Percentiles rank a stretch among this genome's conserved stretches.
phyloP scores from a whole-genome alignment of 2,113 vertebrate species.

The Xenopus borealis region DNA sequence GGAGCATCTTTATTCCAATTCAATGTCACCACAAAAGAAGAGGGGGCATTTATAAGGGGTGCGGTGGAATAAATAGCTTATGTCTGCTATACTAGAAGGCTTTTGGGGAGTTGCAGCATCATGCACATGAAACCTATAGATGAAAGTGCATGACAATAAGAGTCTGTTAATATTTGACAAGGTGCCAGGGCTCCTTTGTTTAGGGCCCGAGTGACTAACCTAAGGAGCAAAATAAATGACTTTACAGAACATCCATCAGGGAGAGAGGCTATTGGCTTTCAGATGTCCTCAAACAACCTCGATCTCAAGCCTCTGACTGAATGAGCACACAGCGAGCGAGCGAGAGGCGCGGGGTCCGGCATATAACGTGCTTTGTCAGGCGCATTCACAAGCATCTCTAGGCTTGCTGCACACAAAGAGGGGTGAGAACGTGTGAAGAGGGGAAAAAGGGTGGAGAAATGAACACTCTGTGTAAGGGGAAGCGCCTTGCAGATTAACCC shows the following conservation, averaged over 20 bases:
- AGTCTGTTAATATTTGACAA: constrained; percentile 44
- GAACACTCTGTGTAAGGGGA: neutral
- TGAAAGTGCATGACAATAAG: constrained; percentile 1
- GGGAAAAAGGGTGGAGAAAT: neutral
- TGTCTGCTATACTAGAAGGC: neutral
- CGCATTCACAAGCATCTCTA: neutral
- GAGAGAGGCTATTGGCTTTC: constrained; percentile 22
- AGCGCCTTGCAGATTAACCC: too few species aligned
- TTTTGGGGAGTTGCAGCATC: neutral
- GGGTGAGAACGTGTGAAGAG: neutral
- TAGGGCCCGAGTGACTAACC: constrained; percentile 9
- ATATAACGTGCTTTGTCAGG: constrained; percentile 6
- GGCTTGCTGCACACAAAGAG: constrained; percentile 2
- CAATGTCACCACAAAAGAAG: neutral
- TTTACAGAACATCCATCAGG: constrained; percentile 43
- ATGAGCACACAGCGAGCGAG: neutral
- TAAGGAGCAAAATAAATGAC: constrained; percentile 34
- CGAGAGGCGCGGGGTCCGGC: neutral
- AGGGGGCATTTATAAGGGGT: neutral
- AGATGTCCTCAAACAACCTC: constrained; percentile 39
- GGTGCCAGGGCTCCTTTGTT: constrained; percentile 31
- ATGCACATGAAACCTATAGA: constrained; percentile 1
- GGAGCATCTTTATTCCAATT: neutral
- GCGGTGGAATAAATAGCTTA: neutral
- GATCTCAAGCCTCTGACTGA: constrained; percentile 8